Evolutionary conservation across 1,140 invertebrate genomes (phyloP), one percentile per base, ranked within the genome.

Genomic region (Arion vulgaris): DNA sequence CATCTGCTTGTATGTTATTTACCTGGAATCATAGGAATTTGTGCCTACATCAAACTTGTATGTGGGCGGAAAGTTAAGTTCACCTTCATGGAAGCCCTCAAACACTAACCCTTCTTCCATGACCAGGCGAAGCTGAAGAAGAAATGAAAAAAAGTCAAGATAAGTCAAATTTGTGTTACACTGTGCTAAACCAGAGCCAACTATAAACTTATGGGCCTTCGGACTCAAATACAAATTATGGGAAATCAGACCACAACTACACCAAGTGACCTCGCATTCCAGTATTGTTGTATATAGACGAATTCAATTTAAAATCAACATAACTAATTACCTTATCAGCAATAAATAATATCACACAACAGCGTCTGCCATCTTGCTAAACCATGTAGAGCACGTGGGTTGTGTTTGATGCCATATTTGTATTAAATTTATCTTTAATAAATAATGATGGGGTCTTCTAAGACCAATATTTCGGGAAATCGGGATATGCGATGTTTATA

Each of bases 11-110:
- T 15, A 45, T 45, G 41, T 15, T 45, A 57, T 41, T 83, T 28
- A 91, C 90, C 91, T 90, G 71, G 89, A 88, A 92, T 98, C 97
- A 91, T 97, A 98, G 87, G 94, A 94, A 91, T 97, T 95, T 26
- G 96, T 97, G 28, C 96, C 96, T 32, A 95, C 95, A 92, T 98
- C 96, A 92, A 97, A 98, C 94, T 99, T 99, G 91, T 98, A 99
- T 0, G 97, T 98, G 15, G 97, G 97, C 26, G 96, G 95, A 93
- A 99, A 99, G 19, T 94, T 96, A 74, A 98, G 96, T n/a, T 95
- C 94, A 0, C 96, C 96, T 93, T 99, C 98, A 87, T 91, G 74
- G 88, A 94, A 94, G 41, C 90, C 86, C 41, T 86, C 80, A 81
- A 91, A 90, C 38, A 90, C 87, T 19, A 91, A 78, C 15, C 85